A percentile compares a stretch with the other conserved stretches of the same genome.
Conservation (phyloP, 2,113 vertebrate species). For the Ahaetulla prasina region DNA sequence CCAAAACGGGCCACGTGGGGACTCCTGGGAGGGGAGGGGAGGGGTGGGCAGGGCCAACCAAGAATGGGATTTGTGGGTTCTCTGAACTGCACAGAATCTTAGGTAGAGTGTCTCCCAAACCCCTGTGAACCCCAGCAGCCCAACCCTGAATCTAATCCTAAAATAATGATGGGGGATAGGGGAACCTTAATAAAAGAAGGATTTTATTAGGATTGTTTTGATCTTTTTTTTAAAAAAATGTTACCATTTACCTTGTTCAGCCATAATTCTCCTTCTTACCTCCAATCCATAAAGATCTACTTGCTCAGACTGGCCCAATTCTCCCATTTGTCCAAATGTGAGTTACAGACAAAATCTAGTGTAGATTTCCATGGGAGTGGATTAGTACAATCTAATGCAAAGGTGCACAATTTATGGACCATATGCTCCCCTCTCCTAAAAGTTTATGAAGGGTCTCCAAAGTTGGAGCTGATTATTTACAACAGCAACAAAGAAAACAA, state of each 20-base stretch:
- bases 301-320: not conserved
- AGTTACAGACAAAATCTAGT: not conserved
- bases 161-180: not conserved
- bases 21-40: too few relatives aligned
- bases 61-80: too few relatives aligned
- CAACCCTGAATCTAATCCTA: not conserved
- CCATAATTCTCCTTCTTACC: not conserved
- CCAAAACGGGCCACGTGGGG: too few relatives aligned
- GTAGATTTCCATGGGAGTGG: not conserved
- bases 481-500: not conserved
- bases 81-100: too few relatives aligned
- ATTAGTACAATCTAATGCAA: not conserved
- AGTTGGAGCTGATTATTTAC: not conserved
- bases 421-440: not conserved
- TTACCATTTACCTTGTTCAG: not conserved
- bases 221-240: not conserved
- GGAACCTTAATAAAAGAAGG: not conserved
- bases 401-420: not conserved
- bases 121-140: too few relatives aligned
- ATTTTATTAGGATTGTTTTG: not conserved
- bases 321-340: not conserved
- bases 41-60: too few relatives aligned
- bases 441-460: not conserved
- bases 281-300: not conserved
- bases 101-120: too few relatives aligned